Conservation (phyloP, 2,797 vertebrate species). For the Hoplostethus mediterraneus region DNA sequence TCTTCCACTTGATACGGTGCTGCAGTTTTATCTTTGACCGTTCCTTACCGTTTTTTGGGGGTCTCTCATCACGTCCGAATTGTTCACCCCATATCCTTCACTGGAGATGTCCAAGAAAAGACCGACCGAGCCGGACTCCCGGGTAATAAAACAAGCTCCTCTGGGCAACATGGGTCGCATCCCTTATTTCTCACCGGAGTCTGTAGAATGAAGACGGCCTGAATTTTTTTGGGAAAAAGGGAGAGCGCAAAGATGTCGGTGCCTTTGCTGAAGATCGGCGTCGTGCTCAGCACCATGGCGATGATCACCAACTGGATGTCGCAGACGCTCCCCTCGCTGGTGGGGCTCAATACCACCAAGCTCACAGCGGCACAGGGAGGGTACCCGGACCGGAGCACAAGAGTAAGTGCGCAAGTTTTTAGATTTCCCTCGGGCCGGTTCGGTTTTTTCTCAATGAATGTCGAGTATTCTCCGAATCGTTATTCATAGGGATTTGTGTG, state of each 20-base stretch:
- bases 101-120: conserved; percentile 80
- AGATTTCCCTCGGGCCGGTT: conserved; percentile 22
- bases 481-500: not conserved
- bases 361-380: conserved; percentile 93
- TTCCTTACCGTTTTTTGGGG: conserved; percentile 22
- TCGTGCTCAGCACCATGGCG: conserved; percentile 97
- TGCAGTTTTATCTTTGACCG: conserved; percentile 8
- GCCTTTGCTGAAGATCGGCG: conserved; percentile 94
- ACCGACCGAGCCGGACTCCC: conserved; percentile 79
- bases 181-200: conserved; percentile 71
- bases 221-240: conserved; percentile 55
- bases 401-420: conserved; percentile 88
- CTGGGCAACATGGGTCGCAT: conserved; percentile 76
- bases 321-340: conserved; percentile 94
- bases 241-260: conserved; percentile 88
- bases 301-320: conserved; percentile 99
- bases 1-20: conserved; percentile 21
- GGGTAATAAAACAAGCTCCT: conserved; percentile 74
- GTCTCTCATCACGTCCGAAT: conserved; percentile 36
- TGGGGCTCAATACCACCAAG: conserved; percentile 95
- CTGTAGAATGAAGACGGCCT: conserved; percentile 87
- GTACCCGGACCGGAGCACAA: conserved; percentile 93
- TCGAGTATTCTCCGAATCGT: not conserved
- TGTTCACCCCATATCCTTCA: conserved; percentile 47
- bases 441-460: conserved; percentile 18